A percentile compares a stretch with the other conserved stretches of the same genome.
Evolutionary conservation across 2,113 vertebrate species (phyloP).

Genomic region (Trematocara nigrifrons): DNA sequence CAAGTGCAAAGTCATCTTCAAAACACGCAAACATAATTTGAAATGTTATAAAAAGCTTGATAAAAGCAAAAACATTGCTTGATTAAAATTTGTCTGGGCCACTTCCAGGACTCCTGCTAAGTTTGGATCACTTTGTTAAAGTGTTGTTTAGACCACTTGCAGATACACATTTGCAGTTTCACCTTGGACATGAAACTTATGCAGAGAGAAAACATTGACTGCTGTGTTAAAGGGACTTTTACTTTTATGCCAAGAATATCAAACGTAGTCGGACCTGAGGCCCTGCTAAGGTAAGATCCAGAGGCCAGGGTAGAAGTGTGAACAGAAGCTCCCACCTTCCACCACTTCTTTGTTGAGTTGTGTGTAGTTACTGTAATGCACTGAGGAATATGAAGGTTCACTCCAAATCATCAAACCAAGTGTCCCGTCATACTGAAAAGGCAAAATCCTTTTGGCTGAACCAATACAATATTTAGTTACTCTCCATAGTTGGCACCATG

Average conservation of each 20-base stretch:
- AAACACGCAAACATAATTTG: too few relatives aligned
- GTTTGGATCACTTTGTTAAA: not conserved
- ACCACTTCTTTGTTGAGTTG: not conserved
- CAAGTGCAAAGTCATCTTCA: not conserved
- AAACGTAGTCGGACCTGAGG: not conserved
- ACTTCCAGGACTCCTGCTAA: not conserved
- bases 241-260: not conserved
- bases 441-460: not conserved
- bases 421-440: not conserved
- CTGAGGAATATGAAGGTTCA: not conserved
- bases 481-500: not conserved
- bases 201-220: not conserved
- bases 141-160: not conserved
- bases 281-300: not conserved
- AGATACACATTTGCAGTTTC: not conserved
- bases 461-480: not conserved
- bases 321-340: not conserved
- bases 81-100: not conserved
- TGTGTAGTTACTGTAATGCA: not conserved
- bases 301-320: not conserved
- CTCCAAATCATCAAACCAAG: not conserved
- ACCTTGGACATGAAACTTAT: not conserved
- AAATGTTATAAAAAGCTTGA: not conserved
- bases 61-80: not conserved
- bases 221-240: not conserved